Evolutionary conservation across 2,888 invertebrate genomes (phyloP), one percentile per base, ranked within the genome.

Genomic region (Caenorhabditis sp.): DNA sequence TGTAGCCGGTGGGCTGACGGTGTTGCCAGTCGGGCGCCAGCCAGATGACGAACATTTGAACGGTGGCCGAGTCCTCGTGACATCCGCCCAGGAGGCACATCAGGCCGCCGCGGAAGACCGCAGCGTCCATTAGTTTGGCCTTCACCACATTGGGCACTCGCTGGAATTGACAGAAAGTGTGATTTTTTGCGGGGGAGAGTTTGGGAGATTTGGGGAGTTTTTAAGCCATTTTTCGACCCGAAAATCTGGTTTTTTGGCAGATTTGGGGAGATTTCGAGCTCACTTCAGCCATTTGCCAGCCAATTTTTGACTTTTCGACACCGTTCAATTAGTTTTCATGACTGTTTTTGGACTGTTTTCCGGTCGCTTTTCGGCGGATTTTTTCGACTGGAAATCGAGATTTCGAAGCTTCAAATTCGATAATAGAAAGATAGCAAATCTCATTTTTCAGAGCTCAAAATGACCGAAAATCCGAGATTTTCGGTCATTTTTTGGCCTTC

Each of bases 71-170:
- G 2, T 84, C 80, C 28, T 84, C 74, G 19, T 75, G 75, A 1
- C 59, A 31, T 10, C 66, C 83, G 5, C 77, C 69, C 5, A 84
- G 12, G 5, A 84, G 38, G 22, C 76, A 63, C 61, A 84, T 66
- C 1, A 80, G 51, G 12, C 84, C 84, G 10, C 35, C 41, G 10
- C 80, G 75, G 72, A 76, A 80, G 5, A 58, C 31, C 0, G 76
- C 70, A 3, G 59, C 84, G 61, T 84, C 84, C 14, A 84, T 70
- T 14, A 84, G 26, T 6, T 24, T 26, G 0, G 49, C 24, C 24
- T 56, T n/a, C 6, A 75, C 74, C 26, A 69, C 28, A 16, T 51
- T 54, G 0, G 77, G 47, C 5, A 28, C 24, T 31, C 63, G 44
- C 22, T 58, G 16, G 47, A 47, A 19, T 47, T 7, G n/a, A 19